Base-by-base conservation (phyloP, 2,888 invertebrate genomes). In the Deroplatys truncata region DNA sequence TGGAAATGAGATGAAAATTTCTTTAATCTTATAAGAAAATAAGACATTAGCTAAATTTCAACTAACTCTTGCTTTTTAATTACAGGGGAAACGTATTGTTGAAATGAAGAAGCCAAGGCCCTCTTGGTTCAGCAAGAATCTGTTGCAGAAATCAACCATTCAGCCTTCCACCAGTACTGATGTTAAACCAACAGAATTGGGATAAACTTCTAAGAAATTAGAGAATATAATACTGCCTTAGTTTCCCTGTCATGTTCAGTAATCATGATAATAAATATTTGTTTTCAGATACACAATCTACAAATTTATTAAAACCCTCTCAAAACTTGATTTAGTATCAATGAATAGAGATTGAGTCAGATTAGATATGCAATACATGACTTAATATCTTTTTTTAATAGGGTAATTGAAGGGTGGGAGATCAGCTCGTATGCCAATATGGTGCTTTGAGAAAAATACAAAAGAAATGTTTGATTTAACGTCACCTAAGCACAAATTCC, bases 21-120 rank as follows among this genome's bases (percentile, higher is more conserved):
- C 13, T 13, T 43, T 3, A 13, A 13, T 43, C 43, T 43, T 1
- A 1, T 43, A 43, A 13, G 43, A 43, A 43, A 43, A 13, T 43
- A 2, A 43, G 43, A 43, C 13, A 13, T 2, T 1, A 43, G 1
- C 7, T 43, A 13, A 43, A 43, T 43, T 10, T 43, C 1, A 43
- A 43, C 43, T 43, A 43, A 43, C 7, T 43, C 20, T 13, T 72
- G 84, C 10, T 72, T 89, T 90, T 90, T 89, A 88, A 90, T 92
- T 93, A 82, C 91, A 94, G 93, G 94, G 94, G 1, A 98, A 98
- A 93, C 95, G 97, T 91, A 95, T 98, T 91, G 96, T 99, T 28
- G 98, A 98, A 94, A 95, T 98, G 95, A 95, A 97, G 86, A 98
- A 97, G 93, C 95, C 96, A 89, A 95, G 98, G 91, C 98, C 98